Evolutionary conservation across 2,888 invertebrate genomes (phyloP), one percentile per base, ranked within the genome.

Genomic region (Pemphredon lugubris): DNA sequence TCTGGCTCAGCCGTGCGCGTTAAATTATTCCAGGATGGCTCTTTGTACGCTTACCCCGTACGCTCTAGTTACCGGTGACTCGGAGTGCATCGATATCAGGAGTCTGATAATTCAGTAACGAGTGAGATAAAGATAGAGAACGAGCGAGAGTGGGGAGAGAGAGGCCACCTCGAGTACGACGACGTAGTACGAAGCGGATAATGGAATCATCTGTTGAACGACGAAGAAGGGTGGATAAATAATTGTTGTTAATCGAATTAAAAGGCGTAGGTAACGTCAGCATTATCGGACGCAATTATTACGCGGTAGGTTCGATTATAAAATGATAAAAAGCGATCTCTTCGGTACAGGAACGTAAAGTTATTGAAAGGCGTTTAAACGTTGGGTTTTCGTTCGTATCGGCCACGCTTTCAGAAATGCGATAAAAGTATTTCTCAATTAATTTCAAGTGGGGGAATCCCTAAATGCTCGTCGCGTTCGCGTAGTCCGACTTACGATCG

Each of bases 11-110:
- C n/a, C n/a, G 48, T 42, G 59, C 54, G 37, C 54, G 54, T 54
- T 59, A 68, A 67, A 70, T 70, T 68, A 70, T 70, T 70, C 59
- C 59, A 59, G 37, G 58, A 39, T 58, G 58, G 48, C 54, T 59
- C 59, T 68, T 70, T 70, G 54, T 68, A 48, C 53, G 42, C 59
- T 44, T 44, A 54, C 54, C 68, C 69, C 23, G 30, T 42, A 50
- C 68, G 68, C 68, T 70, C 69, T 68, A 68, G 42, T 68, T 68
- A 67, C 69, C 53, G 34, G 32, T 48, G n/a, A n/a, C n/a, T n/a
- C n/a, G n/a, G n/a, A n/a, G n/a, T 67, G 59, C 59, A 70, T 59
- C 69, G 50, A 67, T 70, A 67, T 54, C 59, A 68, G 59, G 42
- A 68, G 68, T 59, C 68, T 59, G 53, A 13, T 59, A 32, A 70